These are phyloP conservation scores for Hylia prasina DNA, from an alignment of 2,113 vertebrate genomes.

Conservation along the genomic window DNA sequence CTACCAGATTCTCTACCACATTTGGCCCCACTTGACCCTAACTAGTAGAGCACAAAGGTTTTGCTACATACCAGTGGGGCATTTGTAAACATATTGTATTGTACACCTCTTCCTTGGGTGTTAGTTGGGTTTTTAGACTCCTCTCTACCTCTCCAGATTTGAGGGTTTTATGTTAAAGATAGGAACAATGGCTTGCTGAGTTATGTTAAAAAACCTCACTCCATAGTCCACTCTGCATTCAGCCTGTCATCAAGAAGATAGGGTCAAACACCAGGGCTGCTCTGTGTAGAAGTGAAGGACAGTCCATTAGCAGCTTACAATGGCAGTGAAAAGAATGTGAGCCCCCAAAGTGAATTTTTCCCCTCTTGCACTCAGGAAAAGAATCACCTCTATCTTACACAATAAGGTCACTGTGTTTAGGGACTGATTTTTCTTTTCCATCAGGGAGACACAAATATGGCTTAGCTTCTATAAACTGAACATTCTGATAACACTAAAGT, in stretches of 20 bases:
- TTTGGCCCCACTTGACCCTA: not conserved
- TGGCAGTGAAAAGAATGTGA: not conserved
- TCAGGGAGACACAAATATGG: not conserved
- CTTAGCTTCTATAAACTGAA: not conserved
- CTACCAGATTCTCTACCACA: not conserved
- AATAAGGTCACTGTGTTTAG: not conserved
- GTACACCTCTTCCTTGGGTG: not conserved
- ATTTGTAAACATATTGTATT: not conserved
- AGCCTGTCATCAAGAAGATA: not conserved
- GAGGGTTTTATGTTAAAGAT: not conserved
- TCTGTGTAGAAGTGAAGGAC: not conserved
- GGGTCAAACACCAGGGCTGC: not conserved
- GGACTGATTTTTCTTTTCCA: constrained; percentile 14
- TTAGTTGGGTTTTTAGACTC: not conserved
- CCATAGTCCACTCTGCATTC: not conserved
- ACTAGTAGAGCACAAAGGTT: not conserved
- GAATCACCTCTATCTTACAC: not conserved
- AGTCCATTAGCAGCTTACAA: not conserved
- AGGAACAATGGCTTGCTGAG: not conserved
- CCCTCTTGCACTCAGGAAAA: not conserved
- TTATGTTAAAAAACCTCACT: not conserved
- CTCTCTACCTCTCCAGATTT: not conserved
- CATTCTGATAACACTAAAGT: constrained; percentile 39
- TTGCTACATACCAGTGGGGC: not conserved
- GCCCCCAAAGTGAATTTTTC: not conserved